These are phyloP conservation scores for Oreortyx pictus DNA, from an alignment of 2,797 vertebrate species.

Conservation along the genomic window DNA sequence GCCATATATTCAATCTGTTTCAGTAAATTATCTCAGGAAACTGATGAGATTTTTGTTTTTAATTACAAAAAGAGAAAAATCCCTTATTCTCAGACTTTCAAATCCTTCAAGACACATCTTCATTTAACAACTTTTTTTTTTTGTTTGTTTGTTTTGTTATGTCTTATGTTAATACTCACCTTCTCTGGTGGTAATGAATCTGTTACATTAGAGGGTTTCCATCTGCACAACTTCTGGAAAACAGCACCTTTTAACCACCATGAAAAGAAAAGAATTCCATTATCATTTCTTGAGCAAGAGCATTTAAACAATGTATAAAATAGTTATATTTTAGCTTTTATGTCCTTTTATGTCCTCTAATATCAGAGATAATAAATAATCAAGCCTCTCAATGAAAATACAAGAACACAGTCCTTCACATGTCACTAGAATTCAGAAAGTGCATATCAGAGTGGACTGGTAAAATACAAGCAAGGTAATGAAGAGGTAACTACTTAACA, in stretches of 20 bases:
- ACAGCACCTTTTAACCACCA: not conserved
- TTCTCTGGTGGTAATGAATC: not conserved
- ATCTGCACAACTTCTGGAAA: not conserved
- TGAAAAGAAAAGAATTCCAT: not conserved
- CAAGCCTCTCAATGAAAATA: not conserved
- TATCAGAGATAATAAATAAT: not conserved
- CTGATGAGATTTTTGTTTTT: not conserved
- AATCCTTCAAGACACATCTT: not conserved
- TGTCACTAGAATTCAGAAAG: not conserved
- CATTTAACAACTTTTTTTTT: not conserved
- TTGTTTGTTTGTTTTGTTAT: not conserved
- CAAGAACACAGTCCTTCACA: not conserved
- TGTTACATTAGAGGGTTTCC: not conserved
- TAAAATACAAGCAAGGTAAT: not conserved
- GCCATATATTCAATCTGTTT: slow-evolving; percentile 44
- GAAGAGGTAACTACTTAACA: not conserved
- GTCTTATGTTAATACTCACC: not conserved
- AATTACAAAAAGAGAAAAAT: not conserved
- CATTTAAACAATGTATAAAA: not conserved
- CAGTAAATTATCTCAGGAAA: slow-evolving; percentile 2
- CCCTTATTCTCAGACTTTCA: not conserved
- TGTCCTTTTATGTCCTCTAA: not conserved
- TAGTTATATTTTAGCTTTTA: not conserved
- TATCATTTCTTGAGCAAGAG: not conserved
- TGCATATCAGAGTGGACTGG: not conserved